Base-by-base conservation (phyloP, 2,888 invertebrate genomes). In the Volucella zonaria region DNA sequence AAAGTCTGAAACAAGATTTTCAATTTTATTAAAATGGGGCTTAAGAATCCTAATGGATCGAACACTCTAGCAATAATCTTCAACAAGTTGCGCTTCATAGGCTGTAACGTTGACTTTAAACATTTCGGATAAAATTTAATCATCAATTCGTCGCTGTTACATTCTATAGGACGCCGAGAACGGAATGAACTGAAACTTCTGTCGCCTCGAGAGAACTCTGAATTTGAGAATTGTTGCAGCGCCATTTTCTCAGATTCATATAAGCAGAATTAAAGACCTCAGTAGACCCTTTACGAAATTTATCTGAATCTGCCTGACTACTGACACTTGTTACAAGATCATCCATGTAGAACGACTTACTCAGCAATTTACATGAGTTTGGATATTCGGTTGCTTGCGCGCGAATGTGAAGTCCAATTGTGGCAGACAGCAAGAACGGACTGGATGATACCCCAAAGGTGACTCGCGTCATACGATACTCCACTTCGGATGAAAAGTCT, bases 261-360 rank as follows among this genome's bases (percentile, higher is more conserved):
- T 66, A n/a, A 4, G 75, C 75, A 8, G 43, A 15, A 1, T 18
- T 43, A 10, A 75, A 42, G 1, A 75, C 45, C 0, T 75, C 40
- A 1, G 23, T 15, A 3, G 68, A 10, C 11, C 58, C 58, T 38
- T 31, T 1, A 18, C 15, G 45, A 47, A 68, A 49, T 58, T 38
- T 54, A 10, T 42, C 40, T 14, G 75, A 66, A 18, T 75, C 58
- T 3, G 1, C 12, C 23, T 15, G 43, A n/a, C n/a, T 51, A 23
- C 23, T 23, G 3, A 23, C 23, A 23, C 23, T 23, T 3, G 51
- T 15, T 2, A 23, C 66, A 3, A 75, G 38, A 58, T 75, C 66
- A n/a, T 66, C 75, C n/a, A 66, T 40, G 15, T 66, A 75, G 42
- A 66, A 75, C 77, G 52, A 8, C 23, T 23, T 23, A 23, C 23